Conservation (phyloP, 2,888 invertebrate species). For the Hirtodrosophila histrioides region DNA sequence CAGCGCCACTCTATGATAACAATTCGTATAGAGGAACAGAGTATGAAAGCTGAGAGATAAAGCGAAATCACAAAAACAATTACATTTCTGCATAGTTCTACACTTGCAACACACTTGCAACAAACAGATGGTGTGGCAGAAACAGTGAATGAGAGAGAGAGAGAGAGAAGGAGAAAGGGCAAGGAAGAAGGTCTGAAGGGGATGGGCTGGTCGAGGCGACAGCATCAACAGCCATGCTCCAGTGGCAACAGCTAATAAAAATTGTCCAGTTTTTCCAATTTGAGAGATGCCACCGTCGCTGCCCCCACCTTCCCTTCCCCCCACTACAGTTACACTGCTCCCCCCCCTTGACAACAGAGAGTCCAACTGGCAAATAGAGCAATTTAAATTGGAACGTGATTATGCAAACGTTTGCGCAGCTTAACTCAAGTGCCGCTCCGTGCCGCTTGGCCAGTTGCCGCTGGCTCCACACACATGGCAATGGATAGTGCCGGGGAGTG, state of each 20-base stretch:
- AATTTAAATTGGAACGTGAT: conserved; percentile 81
- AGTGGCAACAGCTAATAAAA: conserved; percentile 65
- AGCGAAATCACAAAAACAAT: conserved; percentile 46
- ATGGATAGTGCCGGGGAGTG: not conserved
- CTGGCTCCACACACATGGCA: conserved; percentile 46
- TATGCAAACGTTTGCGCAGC: conserved; percentile 82
- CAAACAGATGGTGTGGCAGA: too few relatives aligned
- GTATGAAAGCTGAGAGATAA: conserved; percentile 1
- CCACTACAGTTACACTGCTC: not conserved
- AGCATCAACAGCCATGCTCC: conserved; percentile 47
- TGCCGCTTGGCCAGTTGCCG: conserved; percentile 73
- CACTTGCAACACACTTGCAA: conserved; percentile 34
- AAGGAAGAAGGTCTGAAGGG: not conserved
- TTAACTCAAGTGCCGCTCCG: conserved; percentile 81
- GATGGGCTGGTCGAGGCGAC: conserved; percentile 23
- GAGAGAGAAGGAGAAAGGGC: not conserved
- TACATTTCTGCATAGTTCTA: conserved; percentile 42
- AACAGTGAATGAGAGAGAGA: too few relatives aligned
- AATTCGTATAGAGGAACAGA: not conserved
- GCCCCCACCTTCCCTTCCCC: not conserved
- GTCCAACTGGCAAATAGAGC: conserved; percentile 66
- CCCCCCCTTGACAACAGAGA: too few relatives aligned
- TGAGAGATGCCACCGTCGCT: conserved; percentile 41
- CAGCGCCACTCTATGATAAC: conserved; percentile 2
- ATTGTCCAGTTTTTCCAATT: conserved; percentile 68